Evolutionary conservation across 2,888 invertebrate genomes (phyloP).

Genomic region (Ditula angustiorana): DNA sequence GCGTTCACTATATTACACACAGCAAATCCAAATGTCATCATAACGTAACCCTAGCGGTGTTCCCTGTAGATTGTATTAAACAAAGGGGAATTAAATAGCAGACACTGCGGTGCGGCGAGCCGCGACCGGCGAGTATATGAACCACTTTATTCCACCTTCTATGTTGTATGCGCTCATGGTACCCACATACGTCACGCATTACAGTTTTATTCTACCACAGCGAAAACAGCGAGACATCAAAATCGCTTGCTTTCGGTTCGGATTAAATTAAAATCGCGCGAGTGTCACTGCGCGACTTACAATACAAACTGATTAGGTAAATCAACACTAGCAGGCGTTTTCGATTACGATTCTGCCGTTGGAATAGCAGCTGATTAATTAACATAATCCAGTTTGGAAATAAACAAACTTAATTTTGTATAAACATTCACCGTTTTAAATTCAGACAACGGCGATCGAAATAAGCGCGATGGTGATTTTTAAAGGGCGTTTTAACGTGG

Average conservation of each 20-base stretch:
- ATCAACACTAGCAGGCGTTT: slow-evolving; percentile 67
- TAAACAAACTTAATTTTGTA: slow-evolving; percentile 69
- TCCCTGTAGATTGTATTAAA: slow-evolving; percentile 67
- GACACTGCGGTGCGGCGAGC: slow-evolving; percentile 65
- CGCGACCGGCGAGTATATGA: slow-evolving; percentile 60
- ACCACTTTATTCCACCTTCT: slow-evolving; percentile 62
- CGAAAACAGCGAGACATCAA: background rate
- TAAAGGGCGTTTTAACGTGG: slow-evolving; percentile 67
- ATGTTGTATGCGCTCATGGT: slow-evolving; percentile 48
- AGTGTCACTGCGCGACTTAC: slow-evolving; percentile 50
- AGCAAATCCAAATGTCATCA: slow-evolving; percentile 65
- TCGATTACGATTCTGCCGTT: slow-evolving; percentile 66
- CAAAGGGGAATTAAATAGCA: slow-evolving; percentile 74
- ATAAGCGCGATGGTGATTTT: slow-evolving; percentile 52
- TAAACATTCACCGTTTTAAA: slow-evolving; percentile 59
- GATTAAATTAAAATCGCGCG: slow-evolving; percentile 21
- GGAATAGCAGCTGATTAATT: slow-evolving; percentile 67
- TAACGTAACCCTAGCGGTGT: slow-evolving; percentile 67
- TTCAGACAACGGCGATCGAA: slow-evolving; percentile 41
- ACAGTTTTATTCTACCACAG: slow-evolving; percentile 24
- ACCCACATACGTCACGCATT: slow-evolving; percentile 47
- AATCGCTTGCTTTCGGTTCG: background rate
- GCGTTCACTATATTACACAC: slow-evolving; percentile 61
- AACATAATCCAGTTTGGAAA: slow-evolving; percentile 69
- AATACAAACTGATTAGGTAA: slow-evolving; percentile 71